Evolutionary conservation across 2,888 invertebrate species (phyloP), one percentile per base, ranked within the genome.

Genomic region (Drosophila formosana): DNA sequence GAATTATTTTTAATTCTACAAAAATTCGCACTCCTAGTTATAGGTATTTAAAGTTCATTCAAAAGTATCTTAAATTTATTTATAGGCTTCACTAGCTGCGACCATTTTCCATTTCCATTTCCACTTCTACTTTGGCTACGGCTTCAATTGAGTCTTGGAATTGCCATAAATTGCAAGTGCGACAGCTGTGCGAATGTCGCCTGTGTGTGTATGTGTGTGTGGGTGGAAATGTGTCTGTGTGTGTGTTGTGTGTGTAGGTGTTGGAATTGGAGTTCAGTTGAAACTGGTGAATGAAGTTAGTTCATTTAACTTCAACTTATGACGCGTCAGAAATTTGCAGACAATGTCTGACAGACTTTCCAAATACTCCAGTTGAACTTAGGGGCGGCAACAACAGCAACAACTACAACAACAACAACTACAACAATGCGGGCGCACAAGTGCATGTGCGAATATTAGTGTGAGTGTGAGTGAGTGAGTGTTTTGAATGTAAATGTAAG

Each of bases 121-220:
- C 28, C 28, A 28, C 6, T 28, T 6, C 30, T 30, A 30, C 63
- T 57, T 30, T 7, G 30, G 66, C 32, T 3, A 9, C 55, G 70
- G 66, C 78, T 80, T 65, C 88, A 83, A 83, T 88, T 83, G 88
- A 88, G 88, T 77, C 87, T 86, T 71, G 80, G 69, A 82, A 83
- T 85, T 78, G 83, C 88, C 88, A 84, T 88, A 89, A 85, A 89
- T 85, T 87, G 77, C 89, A 84, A 71, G 77, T 89, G 84, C 85
- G 82, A 89, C 89, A 83, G 71, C 88, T 82, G 74, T 73, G 68
- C 72, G 63, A 70, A 61, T 76, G 81, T 69, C 47, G 47, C 64
- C 50, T 64, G 26, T 62, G 30, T 45, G 26, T 46, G 49, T 18
- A 47, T 23, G 3, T 11, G 7, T 30, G 37, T 45, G 26, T 56